Conservation (phyloP, 1,140 invertebrate species). For the Leptinotarsa lineolata region DNA sequence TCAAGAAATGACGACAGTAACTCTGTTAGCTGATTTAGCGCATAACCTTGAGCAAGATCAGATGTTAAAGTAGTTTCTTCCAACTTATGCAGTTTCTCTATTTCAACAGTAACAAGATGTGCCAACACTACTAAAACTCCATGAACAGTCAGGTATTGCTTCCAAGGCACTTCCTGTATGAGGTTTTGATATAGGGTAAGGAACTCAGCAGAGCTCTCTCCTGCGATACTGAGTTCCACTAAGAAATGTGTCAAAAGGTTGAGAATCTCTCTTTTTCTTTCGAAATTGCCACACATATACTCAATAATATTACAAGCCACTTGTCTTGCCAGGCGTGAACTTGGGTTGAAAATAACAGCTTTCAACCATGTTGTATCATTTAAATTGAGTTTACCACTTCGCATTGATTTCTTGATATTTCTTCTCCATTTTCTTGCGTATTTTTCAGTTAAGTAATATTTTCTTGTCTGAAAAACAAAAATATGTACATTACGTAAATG, state of each 20-base stretch:
- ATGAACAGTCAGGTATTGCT: constrained; percentile 87
- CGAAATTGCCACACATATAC: constrained; percentile 75
- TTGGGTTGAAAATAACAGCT: constrained; percentile 87
- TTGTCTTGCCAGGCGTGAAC: constrained; percentile 84
- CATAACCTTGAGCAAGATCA: constrained; percentile 91
- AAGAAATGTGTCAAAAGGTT: constrained; percentile 88
- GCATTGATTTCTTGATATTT: constrained; percentile 37
- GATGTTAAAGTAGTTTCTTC: constrained; percentile 92
- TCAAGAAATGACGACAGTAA: constrained; percentile 83
- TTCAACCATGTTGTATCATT: constrained; percentile 81
- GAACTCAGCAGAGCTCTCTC: constrained; percentile 92
- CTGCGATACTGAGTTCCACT: constrained; percentile 79
- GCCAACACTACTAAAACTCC: constrained; percentile 86
- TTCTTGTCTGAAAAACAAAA: constrained; percentile 33
- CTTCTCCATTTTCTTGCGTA: constrained; percentile 69
- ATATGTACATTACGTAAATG: background rate
- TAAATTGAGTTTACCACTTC: constrained; percentile 59
- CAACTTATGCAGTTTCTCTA: constrained; percentile 80
- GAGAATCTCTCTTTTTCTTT: constrained; percentile 76
- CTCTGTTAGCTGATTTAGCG: constrained; percentile 85
- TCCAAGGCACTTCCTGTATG: constrained; percentile 84
- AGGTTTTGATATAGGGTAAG: constrained; percentile 83
- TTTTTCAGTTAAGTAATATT: constrained; percentile 74
- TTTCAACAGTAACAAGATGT: constrained; percentile 84
- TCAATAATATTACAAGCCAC: constrained; percentile 89